These are phyloP conservation scores for Thereva nobilitata DNA, from an alignment of 2,888 invertebrate genomes.

Conservation along the genomic window DNA sequence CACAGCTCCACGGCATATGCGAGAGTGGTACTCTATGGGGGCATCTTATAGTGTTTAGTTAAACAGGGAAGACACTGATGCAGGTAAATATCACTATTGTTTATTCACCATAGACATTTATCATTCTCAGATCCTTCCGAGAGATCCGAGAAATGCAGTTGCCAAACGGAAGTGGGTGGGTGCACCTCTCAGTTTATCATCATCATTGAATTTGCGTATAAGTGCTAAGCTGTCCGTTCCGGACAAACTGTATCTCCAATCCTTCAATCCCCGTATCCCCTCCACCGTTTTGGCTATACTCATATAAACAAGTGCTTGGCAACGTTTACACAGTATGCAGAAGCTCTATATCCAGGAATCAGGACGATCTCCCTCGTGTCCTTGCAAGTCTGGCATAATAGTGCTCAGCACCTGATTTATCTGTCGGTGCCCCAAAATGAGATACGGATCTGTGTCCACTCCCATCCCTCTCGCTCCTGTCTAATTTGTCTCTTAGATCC, in stretches of 20 bases:
- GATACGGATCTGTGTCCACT: slow-evolving; percentile 8
- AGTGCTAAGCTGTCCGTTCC: slow-evolving; percentile 18
- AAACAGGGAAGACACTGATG: slow-evolving; percentile 3
- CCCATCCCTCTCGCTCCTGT: background rate
- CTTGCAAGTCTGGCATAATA: slow-evolving; percentile 1
- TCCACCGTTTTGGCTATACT: no score
- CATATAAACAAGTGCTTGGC: background rate
- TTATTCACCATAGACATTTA: slow-evolving; percentile 13
- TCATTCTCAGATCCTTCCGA: slow-evolving; percentile 9
- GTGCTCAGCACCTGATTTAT: slow-evolving; percentile 27
- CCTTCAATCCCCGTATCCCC: no score
- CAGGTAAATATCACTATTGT: slow-evolving; percentile 5
- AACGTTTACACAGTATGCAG: slow-evolving; percentile 13
- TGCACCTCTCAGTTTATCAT: slow-evolving; percentile 19
- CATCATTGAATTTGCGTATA: slow-evolving; percentile 21
- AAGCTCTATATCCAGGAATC: background rate
- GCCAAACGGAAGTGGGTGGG: slow-evolving; percentile 7
- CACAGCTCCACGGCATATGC: no score
- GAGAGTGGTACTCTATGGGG: no score
- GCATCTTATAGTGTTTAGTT: no score
- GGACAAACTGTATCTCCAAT: background rate
- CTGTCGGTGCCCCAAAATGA: slow-evolving; percentile 17
- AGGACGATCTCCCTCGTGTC: background rate
- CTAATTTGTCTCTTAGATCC: no score
- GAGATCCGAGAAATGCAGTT: slow-evolving; percentile 17